phyloP scores from a whole-genome alignment of 2,888 invertebrate genomes.

The Chaetogeoica ovagalla region DNA sequence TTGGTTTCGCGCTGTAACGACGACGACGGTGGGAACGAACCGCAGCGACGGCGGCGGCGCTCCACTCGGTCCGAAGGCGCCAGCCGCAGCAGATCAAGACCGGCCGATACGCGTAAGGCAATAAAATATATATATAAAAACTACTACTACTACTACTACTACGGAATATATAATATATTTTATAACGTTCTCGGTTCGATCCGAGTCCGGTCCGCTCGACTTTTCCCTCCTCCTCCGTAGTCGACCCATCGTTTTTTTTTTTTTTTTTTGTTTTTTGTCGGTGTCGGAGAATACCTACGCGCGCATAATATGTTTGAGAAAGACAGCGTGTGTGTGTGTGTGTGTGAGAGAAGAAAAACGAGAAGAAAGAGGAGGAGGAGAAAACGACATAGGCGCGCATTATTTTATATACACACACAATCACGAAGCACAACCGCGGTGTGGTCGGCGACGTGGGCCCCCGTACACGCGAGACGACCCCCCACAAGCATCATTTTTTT shows the following conservation, averaged over 20 bases:
- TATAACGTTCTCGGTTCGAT: neutral
- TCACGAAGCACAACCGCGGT: constrained; percentile 34
- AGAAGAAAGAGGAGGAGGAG: neutral
- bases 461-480: constrained; percentile 46
- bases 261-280: constrained; percentile 17
- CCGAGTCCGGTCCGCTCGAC: neutral
- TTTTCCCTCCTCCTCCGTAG: neutral
- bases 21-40: neutral
- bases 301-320: neutral
- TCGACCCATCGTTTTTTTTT: neutral
- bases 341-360: neutral
- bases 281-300: constrained; percentile 15
- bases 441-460: constrained; percentile 30
- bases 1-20: neutral
- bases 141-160: no score
- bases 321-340: neutral
- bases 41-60: neutral
- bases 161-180: no score
- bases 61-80: constrained; percentile 25
- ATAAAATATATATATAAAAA: constrained; percentile 18
- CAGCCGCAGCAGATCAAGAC: constrained; percentile 46
- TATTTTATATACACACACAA: constrained; percentile 2
- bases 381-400: neutral
- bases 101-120: constrained; percentile 29
- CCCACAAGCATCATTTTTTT: constrained; percentile 25